Evolutionary conservation across 2,888 invertebrate genomes (phyloP).

Genomic region (Girardia tigrina): DNA sequence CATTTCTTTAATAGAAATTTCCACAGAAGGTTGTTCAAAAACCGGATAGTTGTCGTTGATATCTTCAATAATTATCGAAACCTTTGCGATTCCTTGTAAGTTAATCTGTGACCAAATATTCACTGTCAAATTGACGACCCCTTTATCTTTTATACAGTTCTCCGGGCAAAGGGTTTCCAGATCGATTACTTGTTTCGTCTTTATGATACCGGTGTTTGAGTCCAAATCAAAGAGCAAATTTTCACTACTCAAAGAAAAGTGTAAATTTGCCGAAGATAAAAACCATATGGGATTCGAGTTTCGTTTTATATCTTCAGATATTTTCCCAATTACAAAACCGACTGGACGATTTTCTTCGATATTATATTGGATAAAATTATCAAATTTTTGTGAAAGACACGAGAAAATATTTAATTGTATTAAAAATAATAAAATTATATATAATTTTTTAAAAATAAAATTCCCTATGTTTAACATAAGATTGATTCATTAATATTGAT

Average conservation of each 20-base stretch:
- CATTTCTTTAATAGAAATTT: slow-evolving; percentile 6
- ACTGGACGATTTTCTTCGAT: background rate
- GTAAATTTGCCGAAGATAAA: background rate
- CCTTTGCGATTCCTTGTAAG: background rate
- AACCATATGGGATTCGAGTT: slow-evolving; percentile 11
- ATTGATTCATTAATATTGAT: slow-evolving; percentile 19
- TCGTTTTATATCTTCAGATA: background rate
- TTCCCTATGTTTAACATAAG: background rate
- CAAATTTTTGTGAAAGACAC: slow-evolving; percentile 2
- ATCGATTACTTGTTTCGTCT: slow-evolving; percentile 3
- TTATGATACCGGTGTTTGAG: background rate
- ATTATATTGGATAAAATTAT: slow-evolving; percentile 9
- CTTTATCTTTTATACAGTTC: background rate
- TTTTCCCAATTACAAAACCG: background rate
- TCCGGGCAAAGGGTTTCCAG: background rate
- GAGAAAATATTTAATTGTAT: background rate
- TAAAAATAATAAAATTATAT: background rate
- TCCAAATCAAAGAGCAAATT: background rate
- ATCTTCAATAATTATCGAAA: background rate
- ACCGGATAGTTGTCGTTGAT: background rate
- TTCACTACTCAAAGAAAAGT: background rate
- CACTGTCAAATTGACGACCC: background rate
- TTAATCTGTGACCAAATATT: background rate
- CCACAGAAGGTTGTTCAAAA: background rate
- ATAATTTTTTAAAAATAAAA: background rate